Evolutionary conservation across 37 sponge, comb jelly and placozoan species (phyloP).

Genomic region (Bolinopsis microptera): DNA sequence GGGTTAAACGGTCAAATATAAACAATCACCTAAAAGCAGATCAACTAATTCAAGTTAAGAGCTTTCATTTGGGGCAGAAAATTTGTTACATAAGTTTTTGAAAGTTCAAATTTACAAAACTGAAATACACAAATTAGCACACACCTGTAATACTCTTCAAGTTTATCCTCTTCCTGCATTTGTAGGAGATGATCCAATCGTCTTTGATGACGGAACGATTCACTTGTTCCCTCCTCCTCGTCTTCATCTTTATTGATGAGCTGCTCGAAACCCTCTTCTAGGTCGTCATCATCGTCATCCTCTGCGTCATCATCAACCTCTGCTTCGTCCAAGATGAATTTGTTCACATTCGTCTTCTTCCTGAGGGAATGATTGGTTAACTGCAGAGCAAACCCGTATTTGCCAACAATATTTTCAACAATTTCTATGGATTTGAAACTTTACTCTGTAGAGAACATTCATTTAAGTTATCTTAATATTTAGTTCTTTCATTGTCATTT

Average conservation of each 20-base stretch:
- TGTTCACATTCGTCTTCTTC: slow-evolving; percentile 9
- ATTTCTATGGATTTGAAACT: too few relatives aligned
- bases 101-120: too few relatives aligned
- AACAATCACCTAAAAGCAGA: background rate
- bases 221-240: slow-evolving; percentile 47
- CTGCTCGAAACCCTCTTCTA: slow-evolving; percentile 68
- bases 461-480: too few relatives aligned
- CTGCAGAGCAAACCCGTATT: too few relatives aligned
- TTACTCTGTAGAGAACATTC: too few relatives aligned
- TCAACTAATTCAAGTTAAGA: too few relatives aligned
- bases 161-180: slow-evolving; percentile 73
- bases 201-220: slow-evolving; percentile 50
- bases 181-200: slow-evolving; percentile 72
- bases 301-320: slow-evolving; percentile 74
- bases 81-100: too few relatives aligned
- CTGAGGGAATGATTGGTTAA: background rate
- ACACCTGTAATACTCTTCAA: slow-evolving; percentile 78
- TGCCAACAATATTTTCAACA: too few relatives aligned
- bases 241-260: slow-evolving; percentile 57
- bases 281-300: slow-evolving; percentile 76
- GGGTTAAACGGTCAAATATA: background rate
- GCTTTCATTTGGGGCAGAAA: too few relatives aligned
- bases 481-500: too few relatives aligned
- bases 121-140: too few relatives aligned
- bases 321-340: slow-evolving; percentile 65